A percentile compares a stretch with the other conserved stretches of the same genome.
Conservation (phyloP, 2,888 invertebrate species). For the Platynereis dumerilii region DNA sequence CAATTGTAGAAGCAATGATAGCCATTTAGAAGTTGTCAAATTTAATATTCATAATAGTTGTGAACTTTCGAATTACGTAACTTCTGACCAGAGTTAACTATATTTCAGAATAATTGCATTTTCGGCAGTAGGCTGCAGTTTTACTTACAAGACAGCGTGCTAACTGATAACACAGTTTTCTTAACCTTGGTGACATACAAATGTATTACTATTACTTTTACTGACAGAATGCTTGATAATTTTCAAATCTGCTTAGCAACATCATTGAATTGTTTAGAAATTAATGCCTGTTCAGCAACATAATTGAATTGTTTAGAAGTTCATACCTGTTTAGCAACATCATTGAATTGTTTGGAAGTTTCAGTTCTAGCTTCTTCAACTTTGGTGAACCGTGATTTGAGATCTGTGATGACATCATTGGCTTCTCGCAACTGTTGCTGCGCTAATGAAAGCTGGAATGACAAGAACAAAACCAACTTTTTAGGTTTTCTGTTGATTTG, state of each 20-base stretch:
- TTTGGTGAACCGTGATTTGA: constrained; percentile 48
- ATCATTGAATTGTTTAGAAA: background rate
- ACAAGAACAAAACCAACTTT: constrained; percentile 1
- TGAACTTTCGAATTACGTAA: no score
- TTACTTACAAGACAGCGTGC: no score
- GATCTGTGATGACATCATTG: constrained; percentile 53
- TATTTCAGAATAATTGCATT: no score
- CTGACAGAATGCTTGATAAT: constrained; percentile 1
- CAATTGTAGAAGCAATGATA: no score
- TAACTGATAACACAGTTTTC: no score
- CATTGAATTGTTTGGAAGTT: background rate
- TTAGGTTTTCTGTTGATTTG: no score
- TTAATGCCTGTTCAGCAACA: background rate
- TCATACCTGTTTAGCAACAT: background rate
- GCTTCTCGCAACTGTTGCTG: constrained; percentile 55
- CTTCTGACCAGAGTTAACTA: no score
- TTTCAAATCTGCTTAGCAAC: background rate
- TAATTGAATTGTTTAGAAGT: background rate
- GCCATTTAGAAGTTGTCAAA: no score
- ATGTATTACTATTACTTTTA: no score
- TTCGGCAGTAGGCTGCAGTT: no score
- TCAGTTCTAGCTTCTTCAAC: constrained; percentile 38
- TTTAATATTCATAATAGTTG: no score
- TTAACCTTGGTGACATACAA: no score
- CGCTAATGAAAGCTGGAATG: constrained; percentile 37